A percentile compares a stretch with the other conserved stretches of the same genome.
These are phyloP conservation scores for Xestobium rufovillosum DNA, from an alignment of 2,888 invertebrate genomes.

Conservation along the genomic window DNA sequence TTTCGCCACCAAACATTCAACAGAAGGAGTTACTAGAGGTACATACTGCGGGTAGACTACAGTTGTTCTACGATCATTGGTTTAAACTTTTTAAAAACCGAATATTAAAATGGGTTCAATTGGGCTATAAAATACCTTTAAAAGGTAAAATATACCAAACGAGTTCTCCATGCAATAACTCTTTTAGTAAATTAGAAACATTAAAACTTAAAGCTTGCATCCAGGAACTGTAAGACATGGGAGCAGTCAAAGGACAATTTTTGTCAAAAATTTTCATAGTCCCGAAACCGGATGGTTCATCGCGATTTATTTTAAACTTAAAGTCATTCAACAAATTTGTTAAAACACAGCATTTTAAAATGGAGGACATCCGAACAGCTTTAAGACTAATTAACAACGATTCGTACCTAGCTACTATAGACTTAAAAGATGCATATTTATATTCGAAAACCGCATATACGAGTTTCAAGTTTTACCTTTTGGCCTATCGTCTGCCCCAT, in stretches of 20 bases:
- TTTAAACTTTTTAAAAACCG: too few relatives aligned
- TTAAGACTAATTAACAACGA: constrained; percentile 14
- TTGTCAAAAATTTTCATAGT: constrained; percentile 13
- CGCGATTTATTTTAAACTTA: constrained; percentile 17
- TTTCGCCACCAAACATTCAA: background rate
- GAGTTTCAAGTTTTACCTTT: too few relatives aligned
- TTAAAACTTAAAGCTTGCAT: constrained; percentile 4
- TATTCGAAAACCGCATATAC: constrained; percentile 19
- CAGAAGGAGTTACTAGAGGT: background rate
- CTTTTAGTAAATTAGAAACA: constrained; percentile 6
- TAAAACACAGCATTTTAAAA: constrained; percentile 15
- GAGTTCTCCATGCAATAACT: too few relatives aligned
- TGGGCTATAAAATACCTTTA: too few relatives aligned
- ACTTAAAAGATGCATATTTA: constrained; percentile 22
- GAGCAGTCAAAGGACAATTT: constrained; percentile 10
- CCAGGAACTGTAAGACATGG: too few relatives aligned
- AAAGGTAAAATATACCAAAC: constrained; percentile 4
- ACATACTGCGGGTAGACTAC: too few relatives aligned
- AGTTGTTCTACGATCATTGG: too few relatives aligned
- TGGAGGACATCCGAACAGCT: constrained; percentile 19
- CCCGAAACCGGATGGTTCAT: constrained; percentile 14
- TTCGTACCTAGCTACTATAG: constrained; percentile 15
- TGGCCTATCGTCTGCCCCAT: constrained; percentile 24
- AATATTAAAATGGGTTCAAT: too few relatives aligned
- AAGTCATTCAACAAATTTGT: constrained; percentile 14